Evolutionary conservation across 2,888 invertebrate species (phyloP), one percentile per base, ranked within the genome.

Genomic region (Drosophila melanocephala): DNA sequence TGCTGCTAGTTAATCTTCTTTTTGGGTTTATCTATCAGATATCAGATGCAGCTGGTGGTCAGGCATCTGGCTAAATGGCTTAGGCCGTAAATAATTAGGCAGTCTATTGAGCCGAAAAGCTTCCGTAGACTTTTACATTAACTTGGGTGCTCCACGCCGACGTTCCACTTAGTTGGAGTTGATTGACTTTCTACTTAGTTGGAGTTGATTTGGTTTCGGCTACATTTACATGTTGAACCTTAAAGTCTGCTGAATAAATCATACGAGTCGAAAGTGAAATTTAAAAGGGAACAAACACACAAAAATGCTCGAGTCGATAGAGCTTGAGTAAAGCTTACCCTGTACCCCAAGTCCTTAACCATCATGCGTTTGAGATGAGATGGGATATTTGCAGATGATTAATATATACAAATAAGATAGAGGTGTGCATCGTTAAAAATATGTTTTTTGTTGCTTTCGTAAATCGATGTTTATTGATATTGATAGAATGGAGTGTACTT

Each of bases 41-140:
- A 51, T 37, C 37, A 55, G 53, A 52, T 58, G 22, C 39, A 32
- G 62, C 52, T 67, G 64, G 28, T 70, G 58, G 37, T 42, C 55
- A 30, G 52, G 26, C 57, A 47, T 62, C 30, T 66, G 55, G 19
- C 9, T 66, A 66, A 66, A 53, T 55, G 75, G 59, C 22, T 58
- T 44, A 39, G 66, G 65, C 67, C 63, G 52, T 75, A 84, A 71
- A 79, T 90, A 87, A 87, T 87, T 90, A 87, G 89, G 73, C 73
- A 59, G 66, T 53, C 73, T 78, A 90, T 76, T 90, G 72, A 89
- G 80, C 81, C 80, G 91, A 81, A 73, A 83, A 90, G 75, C 73
- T 71, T 68, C 53, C 62, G 66, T 60, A 58, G 60, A 52, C 39
- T 47, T 58, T 32, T 50, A 39, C 39, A 35, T 50, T 37, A 22